phyloP scores from a whole-genome alignment of 2,888 invertebrate species.

The Melanophora roralis region DNA sequence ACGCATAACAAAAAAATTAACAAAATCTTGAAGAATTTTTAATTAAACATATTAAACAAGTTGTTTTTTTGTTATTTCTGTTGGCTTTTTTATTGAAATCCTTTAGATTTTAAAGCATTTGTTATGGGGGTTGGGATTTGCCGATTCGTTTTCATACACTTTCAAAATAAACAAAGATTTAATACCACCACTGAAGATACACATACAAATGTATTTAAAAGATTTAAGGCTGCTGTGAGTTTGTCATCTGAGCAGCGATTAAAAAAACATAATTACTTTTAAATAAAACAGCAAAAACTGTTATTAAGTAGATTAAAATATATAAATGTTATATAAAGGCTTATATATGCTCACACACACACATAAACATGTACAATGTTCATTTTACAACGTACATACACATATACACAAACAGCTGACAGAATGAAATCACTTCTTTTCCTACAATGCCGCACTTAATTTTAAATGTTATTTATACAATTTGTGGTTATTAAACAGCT shows the following conservation, averaged over 20 bases:
- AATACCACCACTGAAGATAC: not conserved
- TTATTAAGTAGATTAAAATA: conserved; percentile 58
- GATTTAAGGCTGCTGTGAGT: conserved; percentile 2
- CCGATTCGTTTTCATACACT: not conserved
- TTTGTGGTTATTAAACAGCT: conserved; percentile 28
- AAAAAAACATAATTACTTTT: conserved; percentile 31
- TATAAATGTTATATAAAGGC: conserved; percentile 55
- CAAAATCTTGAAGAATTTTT: too few species aligned
- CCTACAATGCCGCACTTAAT: not conserved
- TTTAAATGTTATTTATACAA: conserved; percentile 5
- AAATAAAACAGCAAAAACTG: conserved; percentile 35
- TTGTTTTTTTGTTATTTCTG: not conserved
- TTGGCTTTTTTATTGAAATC: not conserved
- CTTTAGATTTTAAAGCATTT: conserved; percentile 14
- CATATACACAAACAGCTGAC: conserved; percentile 2
- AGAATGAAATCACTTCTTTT: not conserved
- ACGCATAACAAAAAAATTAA: too few species aligned
- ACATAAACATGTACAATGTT: conserved; percentile 5
- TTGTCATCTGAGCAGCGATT: conserved; percentile 20
- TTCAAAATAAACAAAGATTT: not conserved
- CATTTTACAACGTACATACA: not conserved
- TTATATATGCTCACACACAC: conserved; percentile 25
- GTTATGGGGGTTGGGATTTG: conserved; percentile 21
- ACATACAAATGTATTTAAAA: conserved; percentile 25
- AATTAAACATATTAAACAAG: too few species aligned